These are phyloP conservation scores for Etheostoma cragini DNA, from an alignment of 2,113 vertebrate species.

Conservation along the genomic window DNA sequence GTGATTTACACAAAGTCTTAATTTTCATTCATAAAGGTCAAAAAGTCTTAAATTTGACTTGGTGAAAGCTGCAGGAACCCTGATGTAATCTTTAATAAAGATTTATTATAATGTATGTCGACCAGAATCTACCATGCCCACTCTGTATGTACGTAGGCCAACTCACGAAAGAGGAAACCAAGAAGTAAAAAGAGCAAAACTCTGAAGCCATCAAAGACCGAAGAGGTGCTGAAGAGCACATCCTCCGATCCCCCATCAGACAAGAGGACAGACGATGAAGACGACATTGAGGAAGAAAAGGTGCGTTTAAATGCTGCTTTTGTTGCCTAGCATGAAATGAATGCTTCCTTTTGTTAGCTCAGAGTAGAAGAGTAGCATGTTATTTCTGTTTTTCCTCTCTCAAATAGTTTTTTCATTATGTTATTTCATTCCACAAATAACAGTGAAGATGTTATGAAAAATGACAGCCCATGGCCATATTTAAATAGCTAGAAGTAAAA, in stretches of 20 bases:
- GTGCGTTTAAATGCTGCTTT: conserved; percentile 32
- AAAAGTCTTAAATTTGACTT: no score
- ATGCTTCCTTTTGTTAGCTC: background rate
- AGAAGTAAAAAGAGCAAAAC: conserved; percentile 92
- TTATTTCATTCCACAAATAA: no score
- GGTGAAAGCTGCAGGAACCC: no score
- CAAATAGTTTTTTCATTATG: no score
- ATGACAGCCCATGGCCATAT: no score
- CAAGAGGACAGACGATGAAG: conserved; percentile 92
- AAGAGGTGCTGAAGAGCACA: conserved; percentile 92
- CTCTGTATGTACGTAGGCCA: conserved; percentile 83
- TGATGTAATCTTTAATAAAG: background rate
- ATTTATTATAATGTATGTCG: background rate
- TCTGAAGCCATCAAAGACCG: conserved; percentile 88
- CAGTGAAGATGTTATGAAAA: no score
- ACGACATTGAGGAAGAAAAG: conserved; percentile 84
- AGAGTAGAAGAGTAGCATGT: conserved; percentile 36
- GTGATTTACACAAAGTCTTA: no score
- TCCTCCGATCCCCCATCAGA: conserved; percentile 92
- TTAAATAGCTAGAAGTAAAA: no score
- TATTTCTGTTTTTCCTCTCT: no score
- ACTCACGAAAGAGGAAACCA: conserved; percentile 92
- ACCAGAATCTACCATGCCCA: background rate
- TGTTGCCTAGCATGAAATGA: background rate
- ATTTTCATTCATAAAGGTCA: no score